phyloP scores from a whole-genome alignment of 1,140 invertebrate species.

The Bombus breviceps region DNA sequence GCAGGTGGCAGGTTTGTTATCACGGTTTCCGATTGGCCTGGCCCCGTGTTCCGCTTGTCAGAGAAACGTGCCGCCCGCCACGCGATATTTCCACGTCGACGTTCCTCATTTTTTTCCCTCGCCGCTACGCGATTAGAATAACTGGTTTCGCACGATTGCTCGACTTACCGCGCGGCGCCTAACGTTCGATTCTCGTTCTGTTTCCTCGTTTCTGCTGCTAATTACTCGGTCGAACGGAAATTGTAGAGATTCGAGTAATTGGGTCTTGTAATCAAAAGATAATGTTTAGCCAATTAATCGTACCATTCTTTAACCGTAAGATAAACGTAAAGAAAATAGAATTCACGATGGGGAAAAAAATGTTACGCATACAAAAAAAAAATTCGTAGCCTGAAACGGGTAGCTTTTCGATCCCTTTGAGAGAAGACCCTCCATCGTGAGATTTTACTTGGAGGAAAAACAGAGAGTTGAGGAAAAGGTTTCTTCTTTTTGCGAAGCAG shows the following conservation, averaged over 20 bases:
- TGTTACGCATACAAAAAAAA: not conserved
- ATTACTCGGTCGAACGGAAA: not conserved
- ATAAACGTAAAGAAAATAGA: not conserved
- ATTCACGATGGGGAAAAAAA: not conserved
- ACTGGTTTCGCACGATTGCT: slow-evolving; percentile 5
- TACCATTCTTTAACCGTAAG: fast-evolving
- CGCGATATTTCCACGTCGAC: slow-evolving; percentile 46
- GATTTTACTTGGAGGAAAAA: not conserved
- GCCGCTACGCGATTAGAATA: slow-evolving; percentile 46
- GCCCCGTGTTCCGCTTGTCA: slow-evolving; percentile 57
- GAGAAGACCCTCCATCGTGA: not conserved
- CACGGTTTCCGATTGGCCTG: slow-evolving; percentile 60
- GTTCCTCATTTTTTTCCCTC: slow-evolving; percentile 39
- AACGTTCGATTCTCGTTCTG: not conserved
- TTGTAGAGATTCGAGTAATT: not conserved
- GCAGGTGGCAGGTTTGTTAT: slow-evolving; percentile 57
- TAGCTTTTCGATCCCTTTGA: not conserved
- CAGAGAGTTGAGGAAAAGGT: not conserved
- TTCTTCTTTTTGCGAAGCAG: not conserved
- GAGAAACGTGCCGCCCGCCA: slow-evolving; percentile 46
- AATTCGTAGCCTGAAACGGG: not conserved
- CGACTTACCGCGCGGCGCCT: not conserved
- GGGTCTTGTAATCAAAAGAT: not conserved
- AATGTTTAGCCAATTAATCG: not conserved
- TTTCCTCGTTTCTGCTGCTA: too few species aligned